phyloP scores from a whole-genome alignment of 2,888 invertebrate species.

The Aquatica leii region DNA sequence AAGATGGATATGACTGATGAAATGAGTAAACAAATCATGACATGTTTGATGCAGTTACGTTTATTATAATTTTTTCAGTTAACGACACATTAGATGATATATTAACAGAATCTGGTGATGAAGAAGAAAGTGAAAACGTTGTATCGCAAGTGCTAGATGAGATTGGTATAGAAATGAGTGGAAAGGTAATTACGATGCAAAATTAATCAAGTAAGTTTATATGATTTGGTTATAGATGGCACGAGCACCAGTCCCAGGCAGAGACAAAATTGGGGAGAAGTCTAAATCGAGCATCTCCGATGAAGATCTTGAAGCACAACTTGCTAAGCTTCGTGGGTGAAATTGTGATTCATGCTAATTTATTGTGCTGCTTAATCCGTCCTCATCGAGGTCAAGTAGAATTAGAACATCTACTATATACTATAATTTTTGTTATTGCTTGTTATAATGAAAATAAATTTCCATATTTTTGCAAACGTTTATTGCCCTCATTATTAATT shows the following conservation, averaged over 20 bases:
- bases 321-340: slow-evolving; percentile 64
- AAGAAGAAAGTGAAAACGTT: slow-evolving; percentile 87
- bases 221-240: slow-evolving; percentile 64
- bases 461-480: too few relatives aligned
- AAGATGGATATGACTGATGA: slow-evolving; percentile 97
- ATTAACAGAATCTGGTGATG: slow-evolving; percentile 87
- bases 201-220: not conserved
- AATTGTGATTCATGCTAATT: not conserved
- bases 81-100: slow-evolving; percentile 92
- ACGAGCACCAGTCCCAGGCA: slow-evolving; percentile 69
- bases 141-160: slow-evolving; percentile 94
- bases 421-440: too few relatives aligned
- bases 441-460: too few relatives aligned
- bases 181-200: slow-evolving; percentile 69
- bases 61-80: slow-evolving; percentile 63
- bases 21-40: too few relatives aligned
- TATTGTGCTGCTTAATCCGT: not conserved
- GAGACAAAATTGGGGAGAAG: slow-evolving; percentile 66
- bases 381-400: too few relatives aligned
- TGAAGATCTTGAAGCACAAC: slow-evolving; percentile 75
- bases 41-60: slow-evolving; percentile 51
- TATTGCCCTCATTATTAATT: too few relatives aligned
- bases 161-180: slow-evolving; percentile 93
- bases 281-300: slow-evolving; percentile 63
- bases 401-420: too few relatives aligned